phyloP scores from a whole-genome alignment of 2,797 vertebrate species.

The Liasis olivaceus region DNA sequence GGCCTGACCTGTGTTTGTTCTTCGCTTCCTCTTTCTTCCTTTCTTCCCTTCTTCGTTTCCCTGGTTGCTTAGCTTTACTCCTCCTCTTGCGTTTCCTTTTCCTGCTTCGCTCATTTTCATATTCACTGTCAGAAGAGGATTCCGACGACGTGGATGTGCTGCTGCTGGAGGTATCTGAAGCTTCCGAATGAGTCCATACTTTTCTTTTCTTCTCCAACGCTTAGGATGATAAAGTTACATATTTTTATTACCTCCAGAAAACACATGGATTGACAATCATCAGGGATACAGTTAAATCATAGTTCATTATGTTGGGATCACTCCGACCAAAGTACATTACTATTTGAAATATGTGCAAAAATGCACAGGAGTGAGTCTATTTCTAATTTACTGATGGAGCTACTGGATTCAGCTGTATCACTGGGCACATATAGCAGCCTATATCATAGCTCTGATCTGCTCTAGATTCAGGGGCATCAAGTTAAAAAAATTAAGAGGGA shows the following conservation, averaged over 20 bases:
- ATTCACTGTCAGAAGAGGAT: conserved; percentile 81
- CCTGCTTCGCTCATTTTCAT: conserved; percentile 74
- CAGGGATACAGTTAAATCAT: background rate
- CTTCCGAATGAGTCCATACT: conserved; percentile 79
- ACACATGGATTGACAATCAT: background rate
- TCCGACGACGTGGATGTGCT: conserved; percentile 80
- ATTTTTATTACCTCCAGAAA: background rate
- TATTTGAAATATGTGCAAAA: too few relatives aligned
- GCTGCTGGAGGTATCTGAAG: conserved; percentile 79
- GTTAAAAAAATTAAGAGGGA: background rate
- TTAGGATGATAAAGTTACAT: conserved; percentile 35
- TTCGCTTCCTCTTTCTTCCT: conserved; percentile 71
- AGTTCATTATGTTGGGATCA: too few relatives aligned
- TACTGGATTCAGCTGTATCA: background rate
- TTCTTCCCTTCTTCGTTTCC: conserved; percentile 79
- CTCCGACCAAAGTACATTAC: background rate
- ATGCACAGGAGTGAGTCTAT: too few relatives aligned
- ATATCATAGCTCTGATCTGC: too few relatives aligned
- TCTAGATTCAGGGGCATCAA: too few relatives aligned
- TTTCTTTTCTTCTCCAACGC: conserved; percentile 86
- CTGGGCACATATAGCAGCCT: background rate
- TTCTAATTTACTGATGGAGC: background rate
- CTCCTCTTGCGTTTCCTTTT: conserved; percentile 80
- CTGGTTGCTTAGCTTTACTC: conserved; percentile 80
- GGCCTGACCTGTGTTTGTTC: conserved; percentile 63